Evolutionary conservation across 2,113 vertebrate genomes (phyloP).

Genomic region (Pelodiscus sinensis): DNA sequence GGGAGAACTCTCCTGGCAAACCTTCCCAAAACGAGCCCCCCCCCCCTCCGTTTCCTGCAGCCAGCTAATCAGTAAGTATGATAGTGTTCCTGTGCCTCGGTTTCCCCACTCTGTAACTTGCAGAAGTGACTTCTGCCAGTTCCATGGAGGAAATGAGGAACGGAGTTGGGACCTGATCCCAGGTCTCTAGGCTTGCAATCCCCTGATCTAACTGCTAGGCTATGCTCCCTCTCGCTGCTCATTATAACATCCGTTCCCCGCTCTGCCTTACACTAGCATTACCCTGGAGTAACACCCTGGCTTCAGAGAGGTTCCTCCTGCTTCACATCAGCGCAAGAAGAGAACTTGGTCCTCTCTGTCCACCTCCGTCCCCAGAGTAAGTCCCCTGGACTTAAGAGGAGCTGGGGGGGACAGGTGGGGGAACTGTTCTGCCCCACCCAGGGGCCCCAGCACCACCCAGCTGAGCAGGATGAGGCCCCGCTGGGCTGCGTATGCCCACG

Average conservation of each 20-base stretch:
- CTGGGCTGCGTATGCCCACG: neutral
- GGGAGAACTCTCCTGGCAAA: neutral
- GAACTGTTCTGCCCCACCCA: neutral
- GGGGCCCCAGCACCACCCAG: neutral
- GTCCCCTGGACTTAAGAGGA: neutral
- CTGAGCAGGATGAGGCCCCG: neutral
- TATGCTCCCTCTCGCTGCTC: neutral
- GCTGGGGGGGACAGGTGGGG: too few relatives aligned
- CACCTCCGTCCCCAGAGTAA: neutral
- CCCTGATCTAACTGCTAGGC: neutral
- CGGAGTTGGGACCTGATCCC: neutral
- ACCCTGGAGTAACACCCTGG: neutral
- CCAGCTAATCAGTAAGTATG: neutral
- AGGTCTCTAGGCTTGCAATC: neutral
- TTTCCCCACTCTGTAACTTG: neutral
- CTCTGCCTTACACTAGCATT: neutral
- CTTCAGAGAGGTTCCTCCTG: neutral
- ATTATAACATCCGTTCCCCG: neutral
- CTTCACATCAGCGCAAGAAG: neutral
- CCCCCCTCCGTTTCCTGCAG: neutral
- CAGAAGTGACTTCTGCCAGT: neutral
- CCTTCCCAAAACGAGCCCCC: too few relatives aligned
- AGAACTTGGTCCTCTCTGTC: neutral
- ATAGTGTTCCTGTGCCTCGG: neutral
- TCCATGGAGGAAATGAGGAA: neutral